Conservation (phyloP, 2,113 vertebrate species). For the Morone saxatilis region DNA sequence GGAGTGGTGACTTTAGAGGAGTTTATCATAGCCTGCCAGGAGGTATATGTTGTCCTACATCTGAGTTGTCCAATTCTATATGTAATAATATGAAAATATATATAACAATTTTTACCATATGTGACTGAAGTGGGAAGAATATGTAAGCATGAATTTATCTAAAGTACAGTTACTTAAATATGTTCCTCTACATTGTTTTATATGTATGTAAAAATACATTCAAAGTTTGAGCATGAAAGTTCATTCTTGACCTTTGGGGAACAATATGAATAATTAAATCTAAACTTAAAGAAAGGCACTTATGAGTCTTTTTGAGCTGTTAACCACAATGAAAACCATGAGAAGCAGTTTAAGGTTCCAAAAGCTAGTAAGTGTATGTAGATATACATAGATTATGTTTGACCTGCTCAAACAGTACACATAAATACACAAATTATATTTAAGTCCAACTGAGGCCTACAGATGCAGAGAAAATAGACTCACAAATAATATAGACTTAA, state of each 20-base stretch:
- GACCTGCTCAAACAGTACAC: background rate
- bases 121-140: background rate
- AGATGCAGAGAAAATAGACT: background rate
- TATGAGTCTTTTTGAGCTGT: background rate
- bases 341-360: background rate
- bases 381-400: background rate
- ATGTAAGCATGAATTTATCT: background rate
- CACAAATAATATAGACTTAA: background rate
- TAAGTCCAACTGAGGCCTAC: background rate
- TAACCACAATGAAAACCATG: background rate
- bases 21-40: constrained; percentile 95
- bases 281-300: background rate
- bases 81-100: background rate
- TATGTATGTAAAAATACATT: no score
- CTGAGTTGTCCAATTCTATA: background rate
- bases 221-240: no score
- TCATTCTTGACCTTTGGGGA: background rate
- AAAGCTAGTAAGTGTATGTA: background rate
- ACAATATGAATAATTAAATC: background rate
- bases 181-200: no score
- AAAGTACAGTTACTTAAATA: background rate
- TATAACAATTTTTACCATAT: background rate
- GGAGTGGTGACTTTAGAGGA: constrained; percentile 97
- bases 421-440: background rate
- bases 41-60: constrained; percentile 85